Evolutionary conservation across 2,797 vertebrate species (phyloP).

Genomic region (Sus cebifrons): DNA sequence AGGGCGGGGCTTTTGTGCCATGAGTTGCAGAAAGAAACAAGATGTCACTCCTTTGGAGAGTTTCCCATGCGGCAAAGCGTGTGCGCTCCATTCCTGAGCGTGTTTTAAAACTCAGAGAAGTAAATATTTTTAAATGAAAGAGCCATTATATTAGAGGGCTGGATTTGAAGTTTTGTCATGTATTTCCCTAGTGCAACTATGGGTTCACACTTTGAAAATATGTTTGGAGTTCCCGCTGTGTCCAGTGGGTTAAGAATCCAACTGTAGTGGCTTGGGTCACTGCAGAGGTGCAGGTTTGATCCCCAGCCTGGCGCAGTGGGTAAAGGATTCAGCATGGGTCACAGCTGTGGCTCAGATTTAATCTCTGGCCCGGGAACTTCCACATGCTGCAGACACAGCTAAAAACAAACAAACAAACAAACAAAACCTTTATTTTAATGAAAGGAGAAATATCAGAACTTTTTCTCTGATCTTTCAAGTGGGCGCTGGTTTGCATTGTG

Average conservation of each 20-base stretch:
- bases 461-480: neutral
- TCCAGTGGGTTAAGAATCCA: too few species aligned
- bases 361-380: too few species aligned
- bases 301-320: too few species aligned
- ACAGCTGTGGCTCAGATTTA: too few species aligned
- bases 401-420: too few species aligned
- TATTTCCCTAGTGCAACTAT: neutral
- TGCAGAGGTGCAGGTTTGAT: too few species aligned
- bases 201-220: neutral
- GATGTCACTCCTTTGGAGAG: neutral
- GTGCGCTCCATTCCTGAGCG: neutral
- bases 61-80: rapidly evolving
- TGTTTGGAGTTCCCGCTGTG: too few species aligned
- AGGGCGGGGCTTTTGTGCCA: rapidly evolving
- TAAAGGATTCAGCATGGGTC: too few species aligned
- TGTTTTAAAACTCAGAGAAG: neutral
- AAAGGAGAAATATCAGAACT: neutral
- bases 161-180: neutral
- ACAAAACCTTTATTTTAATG: neutral
- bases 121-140: neutral
- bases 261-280: too few species aligned
- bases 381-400: too few species aligned
- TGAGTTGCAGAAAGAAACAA: neutral
- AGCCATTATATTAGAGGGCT: neutral
- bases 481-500: rapidly evolving